phyloP scores from a whole-genome alignment of 2,113 vertebrate species.

The Callionymus lyra region DNA sequence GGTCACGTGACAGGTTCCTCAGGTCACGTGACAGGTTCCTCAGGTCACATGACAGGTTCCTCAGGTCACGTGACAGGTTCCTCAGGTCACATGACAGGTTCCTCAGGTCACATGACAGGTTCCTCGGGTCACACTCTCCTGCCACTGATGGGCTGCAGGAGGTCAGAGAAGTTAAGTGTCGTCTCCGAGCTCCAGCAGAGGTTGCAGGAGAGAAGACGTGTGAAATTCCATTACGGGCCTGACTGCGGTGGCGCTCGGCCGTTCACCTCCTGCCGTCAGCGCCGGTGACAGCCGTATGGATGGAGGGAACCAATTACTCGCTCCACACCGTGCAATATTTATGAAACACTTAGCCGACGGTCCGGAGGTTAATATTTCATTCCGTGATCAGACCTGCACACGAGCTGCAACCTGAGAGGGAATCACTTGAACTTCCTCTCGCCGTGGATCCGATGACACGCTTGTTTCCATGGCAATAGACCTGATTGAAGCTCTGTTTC shows the following conservation, averaged over 20 bases:
- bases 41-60: too few species aligned
- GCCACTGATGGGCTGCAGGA: constrained; percentile 14
- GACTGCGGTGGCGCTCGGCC: constrained; percentile 18
- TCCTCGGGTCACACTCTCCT: constrained; percentile 1
- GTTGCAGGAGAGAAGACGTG: constrained; percentile 20
- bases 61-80: too few species aligned
- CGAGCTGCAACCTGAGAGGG: constrained; percentile 41
- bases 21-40: too few species aligned
- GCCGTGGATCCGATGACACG: constrained; percentile 28
- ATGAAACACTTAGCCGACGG: constrained; percentile 62
- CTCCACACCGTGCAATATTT: constrained; percentile 60
- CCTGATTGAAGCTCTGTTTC: constrained; percentile 29
- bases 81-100: neutral
- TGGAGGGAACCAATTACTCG: constrained; percentile 60
- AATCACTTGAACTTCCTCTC: constrained; percentile 29
- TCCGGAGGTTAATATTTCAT: constrained; percentile 65
- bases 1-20: too few species aligned
- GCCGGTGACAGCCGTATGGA: constrained; percentile 50
- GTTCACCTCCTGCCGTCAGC: constrained; percentile 18
- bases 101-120: neutral
- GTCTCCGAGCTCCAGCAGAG: constrained; percentile 8
- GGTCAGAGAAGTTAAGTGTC: constrained; percentile 21
- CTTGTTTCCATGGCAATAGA: constrained; percentile 10
- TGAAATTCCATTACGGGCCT: constrained; percentile 28
- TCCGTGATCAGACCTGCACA: constrained; percentile 43